Percentiles rank a stretch among this genome's conserved stretches.
Evolutionary conservation across 2,113 vertebrate genomes (phyloP).

Genomic region (Phainopepla nitens): DNA sequence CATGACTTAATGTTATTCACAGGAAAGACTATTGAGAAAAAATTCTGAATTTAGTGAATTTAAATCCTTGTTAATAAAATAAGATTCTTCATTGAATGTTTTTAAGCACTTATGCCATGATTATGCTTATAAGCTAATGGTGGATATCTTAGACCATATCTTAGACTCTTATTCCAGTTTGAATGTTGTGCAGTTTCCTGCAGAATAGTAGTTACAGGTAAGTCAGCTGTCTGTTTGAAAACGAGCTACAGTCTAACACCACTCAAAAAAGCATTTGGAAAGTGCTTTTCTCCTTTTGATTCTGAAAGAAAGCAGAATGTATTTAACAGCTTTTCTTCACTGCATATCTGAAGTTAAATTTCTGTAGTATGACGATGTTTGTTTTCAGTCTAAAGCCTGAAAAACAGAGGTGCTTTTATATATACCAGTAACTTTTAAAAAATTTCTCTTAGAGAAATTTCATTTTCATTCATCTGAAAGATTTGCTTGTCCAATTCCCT

Average conservation of each 20-base stretch:
- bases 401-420: background rate
- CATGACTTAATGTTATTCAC: background rate
- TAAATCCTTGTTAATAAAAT: background rate
- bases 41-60: background rate
- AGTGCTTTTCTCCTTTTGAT: background rate
- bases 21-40: background rate
- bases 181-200: background rate
- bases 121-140: background rate
- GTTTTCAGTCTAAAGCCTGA: background rate
- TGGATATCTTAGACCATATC: background rate
- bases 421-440: background rate
- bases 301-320: background rate
- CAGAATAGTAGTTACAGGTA: background rate
- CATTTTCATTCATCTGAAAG: background rate
- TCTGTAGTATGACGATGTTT: background rate
- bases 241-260: background rate
- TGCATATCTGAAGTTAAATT: background rate
- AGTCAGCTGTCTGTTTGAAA: background rate
- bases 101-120: background rate
- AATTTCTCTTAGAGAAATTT: background rate
- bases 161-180: background rate
- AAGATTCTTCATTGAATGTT: background rate
- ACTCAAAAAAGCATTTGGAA: background rate
- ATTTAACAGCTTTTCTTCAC: background rate
- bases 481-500: background rate